Evolutionary conservation across 2,113 vertebrate genomes (phyloP).

Genomic region (Cisticola juncidis): DNA sequence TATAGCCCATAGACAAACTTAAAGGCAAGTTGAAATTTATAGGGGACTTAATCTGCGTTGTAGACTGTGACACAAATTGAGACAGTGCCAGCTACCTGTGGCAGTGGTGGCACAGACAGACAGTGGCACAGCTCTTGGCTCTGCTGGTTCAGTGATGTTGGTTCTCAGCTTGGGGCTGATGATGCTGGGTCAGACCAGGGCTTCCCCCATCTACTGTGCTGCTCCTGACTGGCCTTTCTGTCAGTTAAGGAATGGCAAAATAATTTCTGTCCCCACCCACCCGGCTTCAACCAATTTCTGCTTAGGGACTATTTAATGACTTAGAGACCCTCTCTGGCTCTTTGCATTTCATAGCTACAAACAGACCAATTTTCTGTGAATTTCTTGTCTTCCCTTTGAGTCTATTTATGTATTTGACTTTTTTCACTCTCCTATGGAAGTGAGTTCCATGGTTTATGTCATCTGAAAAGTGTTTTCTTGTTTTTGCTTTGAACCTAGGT

Average conservation of each 20-base stretch:
- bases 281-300: neutral
- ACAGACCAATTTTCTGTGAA: neutral
- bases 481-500: neutral
- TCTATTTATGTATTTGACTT: neutral
- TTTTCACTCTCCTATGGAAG: neutral
- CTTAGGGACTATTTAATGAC: fast-evolving
- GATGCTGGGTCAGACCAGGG: neutral
- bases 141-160: fast-evolving
- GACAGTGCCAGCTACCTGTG: fast-evolving
- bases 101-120: neutral
- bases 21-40: neutral
- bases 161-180: neutral
- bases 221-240: neutral
- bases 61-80: too few species aligned
- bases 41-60: neutral
- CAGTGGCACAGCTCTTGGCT: neutral
- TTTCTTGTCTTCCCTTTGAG: neutral
- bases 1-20: neutral
- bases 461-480: neutral
- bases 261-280: fast-evolving
- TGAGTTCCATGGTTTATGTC: neutral
- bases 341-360: neutral
- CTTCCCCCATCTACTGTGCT: neutral
- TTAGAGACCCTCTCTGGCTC: neutral
- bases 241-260: neutral